Evolutionary conservation across 92 coral and sea anemone species (phyloP), one percentile per base, ranked within the genome.

Genomic region (Muricea muricata): DNA sequence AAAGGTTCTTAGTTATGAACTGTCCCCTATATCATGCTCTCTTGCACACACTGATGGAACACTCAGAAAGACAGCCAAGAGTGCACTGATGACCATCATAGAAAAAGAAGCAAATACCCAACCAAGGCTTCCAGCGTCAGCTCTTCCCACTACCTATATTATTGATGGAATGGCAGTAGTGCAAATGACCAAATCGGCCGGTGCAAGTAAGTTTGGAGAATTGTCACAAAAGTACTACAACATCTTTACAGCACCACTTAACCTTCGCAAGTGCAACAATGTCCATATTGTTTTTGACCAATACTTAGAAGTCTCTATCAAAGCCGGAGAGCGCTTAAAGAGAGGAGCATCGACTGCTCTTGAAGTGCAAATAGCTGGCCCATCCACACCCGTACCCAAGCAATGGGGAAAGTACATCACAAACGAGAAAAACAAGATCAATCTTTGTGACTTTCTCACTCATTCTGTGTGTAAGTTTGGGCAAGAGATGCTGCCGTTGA

Each of bases 271-370:
- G n/a, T 78, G 80, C 71, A 40, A 71, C 34, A 52, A 60, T 70
- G 87, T 87, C 24, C 67, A 87, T 77, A 48, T 87, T 8, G 91
- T 82, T 75, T 87, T 82, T 33, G 91, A 87, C 77, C 87, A 74
- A 25, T 87, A 87, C 48, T 81, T 82, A 87, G 87, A 82, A 41
- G 52, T 29, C 12, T 81, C 87, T 13, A 87, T 82, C 26, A 87
- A 82, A 29, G 67, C 83, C 28, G 41, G 90, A 86, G 80, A 46
- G 86, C 54, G 81, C 41, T 65, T 63, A 24, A 41, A 45, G 86
- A 79, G 79, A 65, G 35, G 48, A 71, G 8, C 89, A 52, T 72
- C 39, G 60, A 34, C 81, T 24, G 28, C 79, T 42, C 41, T 86
- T 41, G 90, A 86, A 78, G 76, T 86, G 61, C 48, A 54, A 61